Evolutionary conservation across 2,113 vertebrate species (phyloP), one percentile per base, ranked within the genome.

Genomic region (Argyrosomus japonicus): DNA sequence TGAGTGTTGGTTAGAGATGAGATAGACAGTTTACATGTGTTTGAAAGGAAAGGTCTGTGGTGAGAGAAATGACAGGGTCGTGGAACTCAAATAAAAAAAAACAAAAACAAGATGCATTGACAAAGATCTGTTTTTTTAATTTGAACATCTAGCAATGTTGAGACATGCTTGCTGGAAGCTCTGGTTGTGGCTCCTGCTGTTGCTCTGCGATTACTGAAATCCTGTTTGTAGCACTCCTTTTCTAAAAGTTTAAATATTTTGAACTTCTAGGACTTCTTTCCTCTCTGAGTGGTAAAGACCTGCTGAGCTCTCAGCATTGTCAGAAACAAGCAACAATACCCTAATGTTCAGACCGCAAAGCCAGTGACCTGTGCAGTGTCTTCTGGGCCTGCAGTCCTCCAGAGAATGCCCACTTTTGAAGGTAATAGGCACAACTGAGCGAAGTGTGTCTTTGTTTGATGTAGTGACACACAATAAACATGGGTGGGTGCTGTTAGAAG

Each of bases 21-120:
- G 89, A 92, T 87, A 69, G 88, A 85, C 85, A 91, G 89, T 91
- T 91, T 89, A 92, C 87, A 91, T 77, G 87, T 88, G 88, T 90
- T 88, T 88, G 82, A 91, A 86, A 84, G 78, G 48, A 56, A 85
- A 50, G 75, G 79, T 83, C 69, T 67, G 77, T 79, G 69, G 54
- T 67, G 45, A 65, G 65, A 54, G 57, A 50, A 74, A 23, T 68
- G 76, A 87, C 90, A 58, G 87, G 87, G 90, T 91, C 88, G 82
- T 9, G 11, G 36, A 73, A 32, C 25, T 65, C 67, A 61, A 72
- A 70, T 61, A 29, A 75, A 74, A 75, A 75, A 69, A 78, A 87
- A 71, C 8, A 70, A 79, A 87, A 71, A 9, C 12, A 65, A 32
- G 14, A 62, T 61, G 58, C 60, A 70, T 74, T 51, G 70, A 71